Evolutionary conservation across 2,797 vertebrate genomes (phyloP).

Genomic region (Cyprinella venusta): DNA sequence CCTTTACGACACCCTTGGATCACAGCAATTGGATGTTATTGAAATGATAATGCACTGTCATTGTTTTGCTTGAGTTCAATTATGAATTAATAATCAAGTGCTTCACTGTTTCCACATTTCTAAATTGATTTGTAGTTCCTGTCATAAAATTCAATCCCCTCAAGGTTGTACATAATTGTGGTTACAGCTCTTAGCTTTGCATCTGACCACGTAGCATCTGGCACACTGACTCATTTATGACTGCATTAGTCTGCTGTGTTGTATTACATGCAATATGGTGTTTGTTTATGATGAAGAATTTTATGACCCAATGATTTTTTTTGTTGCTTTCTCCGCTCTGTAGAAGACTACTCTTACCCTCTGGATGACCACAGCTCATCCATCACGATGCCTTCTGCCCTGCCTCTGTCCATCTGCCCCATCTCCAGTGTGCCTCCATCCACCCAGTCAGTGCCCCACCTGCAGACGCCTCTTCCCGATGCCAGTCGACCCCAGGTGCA

Average conservation of each 20-base stretch:
- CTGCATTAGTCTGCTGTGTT: conserved; percentile 27
- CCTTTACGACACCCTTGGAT: neutral
- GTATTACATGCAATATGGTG: conserved; percentile 36
- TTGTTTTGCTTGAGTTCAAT: conserved; percentile 1
- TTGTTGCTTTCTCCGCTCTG: conserved; percentile 48
- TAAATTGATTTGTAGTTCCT: conserved; percentile 25
- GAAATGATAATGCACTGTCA: conserved; percentile 3
- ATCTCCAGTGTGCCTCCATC: conserved; percentile 92
- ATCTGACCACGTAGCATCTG: conserved; percentile 41
- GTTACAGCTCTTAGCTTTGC: conserved; percentile 23
- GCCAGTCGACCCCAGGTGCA: conserved; percentile 81
- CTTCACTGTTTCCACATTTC: conserved; percentile 15
- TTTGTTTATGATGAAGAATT: conserved; percentile 25
- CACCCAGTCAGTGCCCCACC: conserved; percentile 89
- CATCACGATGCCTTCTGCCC: conserved; percentile 86
- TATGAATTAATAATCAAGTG: conserved; percentile 6
- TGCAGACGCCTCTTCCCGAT: conserved; percentile 91
- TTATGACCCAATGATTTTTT: conserved; percentile 31
- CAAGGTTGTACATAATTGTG: conserved; percentile 36
- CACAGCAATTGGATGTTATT: conserved; percentile 4
- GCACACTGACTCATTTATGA: conserved; percentile 33
- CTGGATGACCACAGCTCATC: conserved; percentile 89
- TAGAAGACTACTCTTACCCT: conserved; percentile 84
- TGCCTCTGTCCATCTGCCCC: conserved; percentile 93
- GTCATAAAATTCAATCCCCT: conserved; percentile 26